These are phyloP conservation scores for Chelonoidis abingdonii DNA, from an alignment of 2,113 vertebrate genomes.

Conservation along the genomic window DNA sequence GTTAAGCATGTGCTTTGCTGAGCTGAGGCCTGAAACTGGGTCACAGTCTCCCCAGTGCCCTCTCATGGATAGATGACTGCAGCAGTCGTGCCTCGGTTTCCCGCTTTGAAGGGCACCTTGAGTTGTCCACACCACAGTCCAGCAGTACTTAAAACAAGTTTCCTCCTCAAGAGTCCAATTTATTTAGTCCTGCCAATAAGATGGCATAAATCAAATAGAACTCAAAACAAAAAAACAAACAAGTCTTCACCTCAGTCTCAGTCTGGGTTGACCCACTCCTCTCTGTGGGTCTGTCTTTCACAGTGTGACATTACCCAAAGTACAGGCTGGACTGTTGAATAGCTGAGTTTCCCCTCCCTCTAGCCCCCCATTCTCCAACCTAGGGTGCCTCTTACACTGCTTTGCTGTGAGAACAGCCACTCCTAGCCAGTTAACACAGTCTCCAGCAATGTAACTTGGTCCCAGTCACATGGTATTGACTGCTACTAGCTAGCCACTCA, in stretches of 20 bases:
- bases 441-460: neutral
- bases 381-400: neutral
- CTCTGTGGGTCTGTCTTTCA: too few species aligned
- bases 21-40: neutral
- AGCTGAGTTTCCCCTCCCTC: neutral
- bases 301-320: neutral
- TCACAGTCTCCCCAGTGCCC: neutral
- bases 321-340: neutral
- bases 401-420: neutral
- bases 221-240: neutral
- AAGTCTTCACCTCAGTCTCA: neutral
- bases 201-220: neutral
- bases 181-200: neutral
- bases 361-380: neutral
- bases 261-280: too few species aligned
- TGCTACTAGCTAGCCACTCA: neutral
- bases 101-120: neutral
- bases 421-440: neutral
- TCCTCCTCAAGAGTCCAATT: neutral
- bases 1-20: conserved; percentile 8
- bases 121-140: neutral
- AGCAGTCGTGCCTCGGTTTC: neutral
- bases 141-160: neutral
- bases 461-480: neutral
- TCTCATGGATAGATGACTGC: too few species aligned